Base-by-base conservation (phyloP, 1,140 invertebrate genomes). In the Drosophila nigromelanica region DNA sequence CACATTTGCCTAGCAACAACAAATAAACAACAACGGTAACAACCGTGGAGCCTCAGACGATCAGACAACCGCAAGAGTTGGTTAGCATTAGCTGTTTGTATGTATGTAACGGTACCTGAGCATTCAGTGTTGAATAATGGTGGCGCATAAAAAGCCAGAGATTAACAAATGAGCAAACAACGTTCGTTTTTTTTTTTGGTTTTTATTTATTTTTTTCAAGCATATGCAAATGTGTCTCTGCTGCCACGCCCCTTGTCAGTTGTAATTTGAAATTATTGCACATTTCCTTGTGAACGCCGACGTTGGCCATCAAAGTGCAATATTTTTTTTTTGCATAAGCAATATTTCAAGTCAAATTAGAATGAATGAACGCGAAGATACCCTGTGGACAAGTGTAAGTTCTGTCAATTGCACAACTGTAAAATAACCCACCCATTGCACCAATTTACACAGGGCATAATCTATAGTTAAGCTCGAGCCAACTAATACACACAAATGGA, bases 121-220 rank as follows among this genome's bases (percentile, higher is more conserved):
- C 78, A 87, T 77, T 86, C 67, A 78, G 63, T 78, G 81, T 86
- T 86, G 82, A 86, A 87, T 86, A 86, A 87, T 86, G 78, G 78
- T 67, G 75, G 67, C 58, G 80, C 64, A 76, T 69, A 72, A 68
- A 78, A 51, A 56, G n/a, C 14, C 60, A 48, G 50, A 85, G 73
- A 85, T 86, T 86, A 82, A 78, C 63, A 87, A 86, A 86, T 82
- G 75, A 81, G 69, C 72, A 73, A 67, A 67, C 47, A 73, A 55
- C 59, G 56, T 72, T 70, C 61, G 72, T 42, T 61, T 76, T 42
- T 76, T 70, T 66, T 76, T 42, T 76, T 70, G 62, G 43, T 45
- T 40, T 33, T 55, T 61, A 24, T 68, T 62, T 62, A 5, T 27
- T 1, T 43, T 40, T 72, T 67, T 61, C 43, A 18, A 30, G 43